Base-by-base conservation (phyloP, 2,797 vertebrate species). In the Leptoclinus maculatus region DNA sequence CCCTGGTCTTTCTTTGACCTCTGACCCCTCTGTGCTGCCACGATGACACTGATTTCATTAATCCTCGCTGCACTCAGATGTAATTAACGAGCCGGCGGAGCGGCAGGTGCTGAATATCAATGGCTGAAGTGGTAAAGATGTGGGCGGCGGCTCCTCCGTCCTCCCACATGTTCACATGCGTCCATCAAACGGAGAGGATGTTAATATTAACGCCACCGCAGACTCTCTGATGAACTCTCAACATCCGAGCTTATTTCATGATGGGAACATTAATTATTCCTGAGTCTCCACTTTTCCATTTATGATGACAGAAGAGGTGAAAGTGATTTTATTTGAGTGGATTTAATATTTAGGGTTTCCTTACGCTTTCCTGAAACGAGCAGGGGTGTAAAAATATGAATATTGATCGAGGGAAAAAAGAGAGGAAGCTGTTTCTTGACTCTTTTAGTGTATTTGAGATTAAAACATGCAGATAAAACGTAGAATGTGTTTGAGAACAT, bases 1-100 rank as follows among this genome's bases (percentile, higher is more conserved):
- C 82, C 80, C 66, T 81, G 83, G 79, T 87, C 79, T 54, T 4
- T 9, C n/a, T 58, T 1, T 82, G 78, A 88, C 86, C 89, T 85
- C 76, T 80, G 82, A 91, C 88, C 87, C 41, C 60, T 63, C 56
- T 2, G 6, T 3, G 75, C 83, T 36, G 69, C 39, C 1, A 58
- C 23, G 66, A 75, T 80, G 86, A 85, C 85, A 79, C 79, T 75
- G 83, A 89, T 88, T 87, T 92, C 79, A 92, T 89, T 82, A 86
- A 88, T 86, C 75, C 67, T 74, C 45, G 3, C 23, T 41, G 58
- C 60, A 51, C 84, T 90, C 76, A 58, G 70, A 63, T 83, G 85
- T 90, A 90, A 92, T 89, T 91, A 88, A 87, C n/a, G 56, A 88
- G 80, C 62, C 19, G 47, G 70, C 36, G 13, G 43, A 69, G 77